phyloP scores from a whole-genome alignment of 2,888 invertebrate genomes.

The Bombylius major region DNA sequence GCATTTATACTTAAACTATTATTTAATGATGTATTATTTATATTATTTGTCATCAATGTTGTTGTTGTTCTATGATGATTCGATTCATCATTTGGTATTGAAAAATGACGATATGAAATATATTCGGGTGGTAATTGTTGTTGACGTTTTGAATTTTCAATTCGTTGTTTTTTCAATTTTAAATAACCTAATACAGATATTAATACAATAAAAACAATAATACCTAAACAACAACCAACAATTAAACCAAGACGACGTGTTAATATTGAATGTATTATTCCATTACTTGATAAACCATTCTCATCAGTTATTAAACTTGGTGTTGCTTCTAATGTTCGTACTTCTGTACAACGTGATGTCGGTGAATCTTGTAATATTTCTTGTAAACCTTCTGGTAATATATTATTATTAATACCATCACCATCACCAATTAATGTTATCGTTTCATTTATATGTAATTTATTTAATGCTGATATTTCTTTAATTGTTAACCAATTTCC shows the following conservation, averaged over 20 bases:
- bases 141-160: conserved; percentile 54
- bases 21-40: conserved; percentile 21
- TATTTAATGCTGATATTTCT: conserved; percentile 28
- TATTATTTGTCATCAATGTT: conserved; percentile 5
- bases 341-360: conserved; percentile 63
- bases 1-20: conserved; percentile 19
- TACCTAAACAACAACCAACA: conserved; percentile 75
- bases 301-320: conserved; percentile 45
- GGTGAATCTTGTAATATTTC: conserved; percentile 54
- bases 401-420: conserved; percentile 42
- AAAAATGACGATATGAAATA: conserved; percentile 64
- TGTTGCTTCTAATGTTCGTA: conserved; percentile 59
- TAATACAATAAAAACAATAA: conserved; percentile 70
- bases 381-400: conserved; percentile 43
- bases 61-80: conserved; percentile 12
- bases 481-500: conserved; percentile 54
- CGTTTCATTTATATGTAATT: conserved; percentile 30
- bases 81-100: conserved; percentile 52
- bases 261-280: conserved; percentile 61
- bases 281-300: conserved; percentile 48
- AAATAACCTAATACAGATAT: conserved; percentile 75
- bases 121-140: conserved; percentile 62
- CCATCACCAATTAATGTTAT: conserved; percentile 8
- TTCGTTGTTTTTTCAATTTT: conserved; percentile 69
- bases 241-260: conserved; percentile 72